Evolutionary conservation across 1,140 invertebrate genomes (phyloP).

Genomic region (Lethrus apterus): DNA sequence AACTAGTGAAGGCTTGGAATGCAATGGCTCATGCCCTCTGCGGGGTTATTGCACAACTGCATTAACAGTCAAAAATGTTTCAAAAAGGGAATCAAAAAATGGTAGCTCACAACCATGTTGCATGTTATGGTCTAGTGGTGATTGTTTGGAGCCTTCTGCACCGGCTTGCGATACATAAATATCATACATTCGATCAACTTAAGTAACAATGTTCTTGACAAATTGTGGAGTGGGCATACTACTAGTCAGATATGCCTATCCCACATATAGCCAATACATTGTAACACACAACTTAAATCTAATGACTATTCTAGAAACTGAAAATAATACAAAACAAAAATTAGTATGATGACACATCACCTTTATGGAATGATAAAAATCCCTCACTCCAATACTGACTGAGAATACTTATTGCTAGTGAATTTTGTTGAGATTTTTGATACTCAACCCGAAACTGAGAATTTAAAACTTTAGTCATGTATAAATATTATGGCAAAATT

Average conservation of each 20-base stretch:
- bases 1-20: conserved; percentile 20
- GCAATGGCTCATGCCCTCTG: conserved; percentile 15
- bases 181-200: conserved; percentile 14
- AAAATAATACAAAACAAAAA: conserved; percentile 12
- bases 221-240: too few species aligned
- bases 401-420: conserved; percentile 39
- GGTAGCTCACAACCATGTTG: conserved; percentile 26
- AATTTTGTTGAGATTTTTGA: conserved; percentile 29
- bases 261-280: conserved; percentile 5
- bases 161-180: conserved; percentile 8
- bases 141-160: conserved; percentile 21
- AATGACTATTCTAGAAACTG: conserved; percentile 19
- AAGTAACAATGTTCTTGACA: conserved; percentile 16
- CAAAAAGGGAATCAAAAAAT: conserved; percentile 19
- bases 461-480: conserved; percentile 26
- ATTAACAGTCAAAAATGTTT: conserved; percentile 18
- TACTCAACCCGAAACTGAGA: conserved; percentile 11
- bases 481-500: conserved; percentile 39
- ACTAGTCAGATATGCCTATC: too few species aligned
- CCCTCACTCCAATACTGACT: conserved; percentile 39
- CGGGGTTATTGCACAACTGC: conserved; percentile 19
- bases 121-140: conserved; percentile 21
- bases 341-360: conserved; percentile 9
- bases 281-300: conserved; percentile 18
- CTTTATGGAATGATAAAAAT: conserved; percentile 31